Evolutionary conservation across 2,113 vertebrate genomes (phyloP), one percentile per base, ranked within the genome.

Genomic region (Tachysurus fulvidraco): DNA sequence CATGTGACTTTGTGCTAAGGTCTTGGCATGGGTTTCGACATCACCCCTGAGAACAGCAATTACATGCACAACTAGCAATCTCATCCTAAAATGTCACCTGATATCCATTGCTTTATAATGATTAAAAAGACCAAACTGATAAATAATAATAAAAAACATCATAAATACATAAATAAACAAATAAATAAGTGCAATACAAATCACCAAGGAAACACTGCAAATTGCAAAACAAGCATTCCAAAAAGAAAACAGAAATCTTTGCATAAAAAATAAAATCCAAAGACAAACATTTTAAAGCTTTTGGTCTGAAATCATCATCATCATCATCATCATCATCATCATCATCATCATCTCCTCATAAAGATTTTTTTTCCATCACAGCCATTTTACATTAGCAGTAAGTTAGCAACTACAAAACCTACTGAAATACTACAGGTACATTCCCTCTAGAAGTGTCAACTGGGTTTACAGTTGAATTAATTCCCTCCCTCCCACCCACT

Each of bases 241-340:
- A 94, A 92, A 94, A 93, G 93, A 95, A 95, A 94, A 93, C 93
- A 94, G 36, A 36, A 91, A 92, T 91, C 86, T 85, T 11, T 85
- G 91, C 92, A 93, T 91, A 62, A 81, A 87, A 83, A 84, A 19
- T 91, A 92, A 92, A 93, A 93, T 91, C 88, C 91, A 87, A 83
- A 91, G 92, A 95, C 94, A 95, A 95, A 95, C 93, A 94, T 94
- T 94, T 95, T 95, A 94, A 95, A 95, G 95, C 95, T 96, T 96
- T 97, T 96, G 96, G 95, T 96, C 94, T 95, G 95, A 96, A 94
- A 95, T 96, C 91, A 78, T 95, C 91, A 92, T 93, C 93, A 93
- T 91, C 88, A 91, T 92, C 85, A 73, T 91, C 81, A 88, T 83
- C 81, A 50, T 50, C 36, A 36, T 36, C 36, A 36, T 36, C 36